Percentiles rank a stretch among this genome's conserved stretches.
Conservation (phyloP, 2,888 invertebrate genomes). For the Archips xylosteana region DNA sequence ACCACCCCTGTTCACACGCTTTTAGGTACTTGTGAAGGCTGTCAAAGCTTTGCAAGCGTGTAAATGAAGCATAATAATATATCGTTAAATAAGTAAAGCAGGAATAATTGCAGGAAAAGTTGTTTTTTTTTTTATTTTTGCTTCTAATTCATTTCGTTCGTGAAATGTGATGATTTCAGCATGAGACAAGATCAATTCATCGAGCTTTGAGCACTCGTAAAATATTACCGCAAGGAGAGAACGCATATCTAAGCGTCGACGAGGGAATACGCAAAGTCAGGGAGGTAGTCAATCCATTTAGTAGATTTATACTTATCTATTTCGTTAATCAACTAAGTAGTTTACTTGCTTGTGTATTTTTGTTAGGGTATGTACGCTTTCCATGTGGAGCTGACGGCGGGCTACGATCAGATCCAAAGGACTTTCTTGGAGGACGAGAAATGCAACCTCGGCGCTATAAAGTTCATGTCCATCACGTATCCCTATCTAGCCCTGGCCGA, state of each 20-base stretch:
- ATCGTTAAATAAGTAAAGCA: too few species aligned
- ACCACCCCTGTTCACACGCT: too few species aligned
- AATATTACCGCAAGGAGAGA: slow-evolving; percentile 42
- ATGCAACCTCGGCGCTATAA: slow-evolving; percentile 45
- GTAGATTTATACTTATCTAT: background rate
- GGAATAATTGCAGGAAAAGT: too few species aligned
- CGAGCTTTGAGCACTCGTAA: slow-evolving; percentile 34
- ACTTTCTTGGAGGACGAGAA: slow-evolving; percentile 46
- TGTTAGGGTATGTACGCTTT: slow-evolving; percentile 45
- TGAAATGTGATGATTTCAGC: slow-evolving; percentile 28
- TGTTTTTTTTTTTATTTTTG: too few species aligned
- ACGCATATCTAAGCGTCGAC: slow-evolving; percentile 36
- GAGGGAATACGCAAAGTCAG: slow-evolving; percentile 43
- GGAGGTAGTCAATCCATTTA: slow-evolving; percentile 33
- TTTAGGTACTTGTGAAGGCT: too few species aligned
- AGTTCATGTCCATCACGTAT: slow-evolving; percentile 34
- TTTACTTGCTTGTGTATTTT: background rate
- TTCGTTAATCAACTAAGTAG: background rate
- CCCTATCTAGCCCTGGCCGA: slow-evolving; percentile 39
- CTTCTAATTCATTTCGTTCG: background rate
- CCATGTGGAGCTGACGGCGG: slow-evolving; percentile 45
- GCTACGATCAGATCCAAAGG: slow-evolving; percentile 44
- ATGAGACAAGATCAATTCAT: slow-evolving; percentile 40
- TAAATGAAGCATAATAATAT: too few species aligned
- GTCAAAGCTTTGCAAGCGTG: too few species aligned